A percentile compares a stretch with the other conserved stretches of the same genome.
Evolutionary conservation across 1,140 invertebrate genomes (phyloP).

Genomic region (Psix sp.): DNA sequence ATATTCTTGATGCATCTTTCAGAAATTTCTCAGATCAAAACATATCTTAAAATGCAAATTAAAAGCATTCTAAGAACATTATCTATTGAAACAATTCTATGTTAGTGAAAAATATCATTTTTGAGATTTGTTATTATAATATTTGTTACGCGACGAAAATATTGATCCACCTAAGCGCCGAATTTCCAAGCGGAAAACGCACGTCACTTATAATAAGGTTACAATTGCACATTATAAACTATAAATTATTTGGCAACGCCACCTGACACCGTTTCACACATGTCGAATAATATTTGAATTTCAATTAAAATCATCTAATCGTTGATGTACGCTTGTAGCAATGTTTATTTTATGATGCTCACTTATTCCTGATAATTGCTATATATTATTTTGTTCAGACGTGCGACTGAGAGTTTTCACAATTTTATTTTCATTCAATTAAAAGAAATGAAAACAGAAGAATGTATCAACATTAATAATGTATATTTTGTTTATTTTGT

Average conservation of each 20-base stretch:
- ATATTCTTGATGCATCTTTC: too few species aligned
- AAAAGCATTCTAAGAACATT: too few species aligned
- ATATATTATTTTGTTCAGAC: too few species aligned
- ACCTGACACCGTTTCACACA: constrained; percentile 43
- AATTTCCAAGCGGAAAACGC: constrained; percentile 24
- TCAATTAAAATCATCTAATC: constrained; percentile 47
- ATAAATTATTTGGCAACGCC: constrained; percentile 46
- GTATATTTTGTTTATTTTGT: too few species aligned
- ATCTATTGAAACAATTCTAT: too few species aligned
- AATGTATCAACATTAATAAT: too few species aligned
- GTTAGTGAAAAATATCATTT: neutral
- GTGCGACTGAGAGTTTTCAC: too few species aligned
- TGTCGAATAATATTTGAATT: constrained; percentile 57
- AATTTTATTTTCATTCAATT: too few species aligned
- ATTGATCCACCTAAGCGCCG: constrained; percentile 46
- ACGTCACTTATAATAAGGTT: constrained; percentile 38
- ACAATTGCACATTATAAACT: constrained; percentile 38
- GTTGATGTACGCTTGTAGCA: constrained; percentile 20
- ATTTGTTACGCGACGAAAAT: constrained; percentile 21
- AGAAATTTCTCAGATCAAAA: too few species aligned
- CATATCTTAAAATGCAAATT: too few species aligned
- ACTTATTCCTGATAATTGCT: constrained; percentile 17
- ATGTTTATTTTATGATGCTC: constrained; percentile 52
- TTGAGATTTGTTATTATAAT: constrained; percentile 28
- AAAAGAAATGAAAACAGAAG: too few species aligned